Conservation (phyloP, 2,113 vertebrate species). For the Rhinolophus ferrumequinum region DNA sequence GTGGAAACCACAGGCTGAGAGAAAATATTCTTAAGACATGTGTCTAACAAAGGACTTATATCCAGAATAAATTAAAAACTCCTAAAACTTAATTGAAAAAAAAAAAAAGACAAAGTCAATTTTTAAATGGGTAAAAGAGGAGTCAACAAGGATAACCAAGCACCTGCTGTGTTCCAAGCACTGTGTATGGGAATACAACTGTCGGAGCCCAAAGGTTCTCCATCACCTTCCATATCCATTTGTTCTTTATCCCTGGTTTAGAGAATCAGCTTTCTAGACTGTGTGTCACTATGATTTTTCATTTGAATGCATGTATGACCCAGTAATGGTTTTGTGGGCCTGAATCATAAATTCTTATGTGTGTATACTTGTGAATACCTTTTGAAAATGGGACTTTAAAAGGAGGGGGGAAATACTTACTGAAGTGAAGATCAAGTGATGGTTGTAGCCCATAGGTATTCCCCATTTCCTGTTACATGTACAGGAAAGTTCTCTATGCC, state of each 20-base stretch:
- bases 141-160: background rate
- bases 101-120: background rate
- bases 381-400: conserved; percentile 41
- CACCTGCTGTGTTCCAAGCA: background rate
- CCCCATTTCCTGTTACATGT: background rate
- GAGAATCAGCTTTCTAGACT: conserved; percentile 8
- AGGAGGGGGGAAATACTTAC: accelerated
- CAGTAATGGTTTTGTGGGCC: background rate
- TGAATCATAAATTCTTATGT: background rate
- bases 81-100: background rate
- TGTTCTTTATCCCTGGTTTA: background rate
- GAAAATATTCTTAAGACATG: conserved; percentile 21
- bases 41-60: background rate
- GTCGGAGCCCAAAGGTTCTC: background rate
- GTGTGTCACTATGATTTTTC: background rate
- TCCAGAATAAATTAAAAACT: conserved; percentile 2
- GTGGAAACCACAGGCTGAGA: background rate
- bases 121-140: background rate
- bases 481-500: background rate
- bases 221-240: background rate
- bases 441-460: background rate
- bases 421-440: background rate
- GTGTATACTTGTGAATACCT: background rate
- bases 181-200: background rate
- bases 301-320: background rate